Base-by-base conservation (phyloP, 2,888 invertebrate genomes). In the Germaria angustata region DNA sequence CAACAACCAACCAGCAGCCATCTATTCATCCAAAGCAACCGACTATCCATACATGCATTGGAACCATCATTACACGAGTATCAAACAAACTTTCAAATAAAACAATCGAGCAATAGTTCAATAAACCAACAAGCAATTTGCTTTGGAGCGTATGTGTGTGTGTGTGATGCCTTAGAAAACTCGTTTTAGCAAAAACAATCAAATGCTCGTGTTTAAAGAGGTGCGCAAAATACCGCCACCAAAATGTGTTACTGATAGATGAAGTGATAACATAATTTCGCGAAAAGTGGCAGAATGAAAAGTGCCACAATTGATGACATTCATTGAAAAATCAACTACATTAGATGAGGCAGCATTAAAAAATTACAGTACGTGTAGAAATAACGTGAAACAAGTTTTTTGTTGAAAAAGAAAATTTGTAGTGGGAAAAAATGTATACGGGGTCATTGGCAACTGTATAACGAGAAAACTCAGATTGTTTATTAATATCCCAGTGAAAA, bases 121-220 rank as follows among this genome's bases (percentile, higher is more conserved):
- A 71, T 71, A 77, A 77, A 77, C 80, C 39, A 72, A 28, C 49
- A 59, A 72, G 44, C 71, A 65, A 53, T 55, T 75, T 61, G 32
- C 41, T 22, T 41, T 77, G 39, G 22, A 13, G 22, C 13, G 34
- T 41, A 41, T 46, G n/a, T n/a, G n/a, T n/a, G 34, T 72, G 51
- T 39, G 41, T 6, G 72, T 73, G 77, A 46, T 15, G 81, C 55
- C 85, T 84, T 66, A 46, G 66, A 32, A 34, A 57, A 57, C 44
- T 28, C 39, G 65, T 32, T 65, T 46, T 24, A n/a, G 15, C 7
- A 68, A 80, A 59, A 46, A 57, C 36, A 80, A 84, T 87, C 86
- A 86, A n/a, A 87, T 87, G 84, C 84, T 86, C 87, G 85, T 84
- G 84, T 63, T 77, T 59, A 68, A 63, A 69, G 72, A 69, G 83